A percentile compares a stretch with the other conserved stretches of the same genome.
Evolutionary conservation across 2,113 vertebrate species (phyloP).

Genomic region (Silurus glanis): DNA sequence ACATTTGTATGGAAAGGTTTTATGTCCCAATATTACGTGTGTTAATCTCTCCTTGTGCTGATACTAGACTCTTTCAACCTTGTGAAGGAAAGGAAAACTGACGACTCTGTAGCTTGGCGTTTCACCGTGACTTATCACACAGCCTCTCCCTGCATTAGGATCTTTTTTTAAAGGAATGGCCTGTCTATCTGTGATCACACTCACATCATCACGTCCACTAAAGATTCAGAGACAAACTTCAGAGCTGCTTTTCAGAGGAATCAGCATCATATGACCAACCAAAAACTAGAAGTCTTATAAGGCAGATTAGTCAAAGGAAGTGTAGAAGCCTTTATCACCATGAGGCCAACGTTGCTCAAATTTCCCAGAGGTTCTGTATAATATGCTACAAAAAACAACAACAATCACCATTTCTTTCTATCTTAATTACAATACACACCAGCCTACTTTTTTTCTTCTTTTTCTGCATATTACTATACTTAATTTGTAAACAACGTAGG

Average conservation of each 20-base stretch:
- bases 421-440: background rate
- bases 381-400: background rate
- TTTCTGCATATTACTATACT: too few relatives aligned
- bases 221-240: slow-evolving; percentile 32
- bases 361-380: background rate
- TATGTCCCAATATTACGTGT: background rate
- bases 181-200: slow-evolving; percentile 20
- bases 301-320: background rate
- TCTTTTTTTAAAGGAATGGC: slow-evolving; percentile 25
- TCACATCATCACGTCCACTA: slow-evolving; percentile 30
- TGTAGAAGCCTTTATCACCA: background rate
- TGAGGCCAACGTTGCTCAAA: background rate
- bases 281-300: background rate
- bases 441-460: background rate
- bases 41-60: background rate
- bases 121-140: slow-evolving; percentile 1
- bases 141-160: background rate
- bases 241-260: too few relatives aligned
- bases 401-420: background rate
- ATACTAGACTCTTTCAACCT: background rate
- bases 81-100: slow-evolving; percentile 5
- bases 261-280: background rate
- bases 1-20: too few relatives aligned
- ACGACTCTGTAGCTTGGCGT: slow-evolving; percentile 39
- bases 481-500: background rate